phyloP scores from a whole-genome alignment of 2,888 invertebrate species.

The Dromius quadrimaculatus region DNA sequence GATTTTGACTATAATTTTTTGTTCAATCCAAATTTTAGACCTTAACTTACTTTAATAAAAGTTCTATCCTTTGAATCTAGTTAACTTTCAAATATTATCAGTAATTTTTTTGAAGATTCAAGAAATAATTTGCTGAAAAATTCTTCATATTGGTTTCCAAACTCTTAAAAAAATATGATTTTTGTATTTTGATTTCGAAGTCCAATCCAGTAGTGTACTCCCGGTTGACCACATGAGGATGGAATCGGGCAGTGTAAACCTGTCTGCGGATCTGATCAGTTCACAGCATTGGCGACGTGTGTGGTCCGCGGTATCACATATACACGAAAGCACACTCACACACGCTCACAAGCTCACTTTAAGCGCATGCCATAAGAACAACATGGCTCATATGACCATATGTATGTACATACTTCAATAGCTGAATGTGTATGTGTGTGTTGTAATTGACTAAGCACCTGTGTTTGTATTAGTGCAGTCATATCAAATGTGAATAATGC shows the following conservation, averaged over 20 bases:
- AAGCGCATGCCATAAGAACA: slow-evolving; percentile 39
- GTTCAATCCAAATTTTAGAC: too few species aligned
- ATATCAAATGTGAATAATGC: slow-evolving; percentile 22
- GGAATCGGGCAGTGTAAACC: slow-evolving; percentile 59
- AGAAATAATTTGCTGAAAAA: too few species aligned
- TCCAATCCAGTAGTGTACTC: slow-evolving; percentile 1
- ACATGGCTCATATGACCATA: slow-evolving; percentile 11
- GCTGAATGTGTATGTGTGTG: slow-evolving; percentile 14
- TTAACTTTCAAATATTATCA: too few species aligned
- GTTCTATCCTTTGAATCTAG: too few species aligned
- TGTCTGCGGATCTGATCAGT: slow-evolving; percentile 60
- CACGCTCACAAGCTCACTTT: slow-evolving; percentile 49
- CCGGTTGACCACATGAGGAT: slow-evolving; percentile 8
- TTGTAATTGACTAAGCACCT: slow-evolving; percentile 15
- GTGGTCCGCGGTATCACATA: slow-evolving; percentile 59
- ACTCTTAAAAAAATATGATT: too few species aligned
- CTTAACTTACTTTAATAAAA: too few species aligned
- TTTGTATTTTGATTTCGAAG: not conserved
- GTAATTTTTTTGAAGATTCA: too few species aligned
- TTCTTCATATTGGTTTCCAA: too few species aligned
- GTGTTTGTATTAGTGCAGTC: slow-evolving; percentile 13
- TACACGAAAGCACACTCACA: slow-evolving; percentile 53
- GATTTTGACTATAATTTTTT: too few species aligned
- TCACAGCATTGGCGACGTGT: slow-evolving; percentile 61
- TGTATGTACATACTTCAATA: not conserved